Evolutionary conservation across 2,113 vertebrate genomes (phyloP), one percentile per base, ranked within the genome.

Genomic region (Macrotus californicus): DNA sequence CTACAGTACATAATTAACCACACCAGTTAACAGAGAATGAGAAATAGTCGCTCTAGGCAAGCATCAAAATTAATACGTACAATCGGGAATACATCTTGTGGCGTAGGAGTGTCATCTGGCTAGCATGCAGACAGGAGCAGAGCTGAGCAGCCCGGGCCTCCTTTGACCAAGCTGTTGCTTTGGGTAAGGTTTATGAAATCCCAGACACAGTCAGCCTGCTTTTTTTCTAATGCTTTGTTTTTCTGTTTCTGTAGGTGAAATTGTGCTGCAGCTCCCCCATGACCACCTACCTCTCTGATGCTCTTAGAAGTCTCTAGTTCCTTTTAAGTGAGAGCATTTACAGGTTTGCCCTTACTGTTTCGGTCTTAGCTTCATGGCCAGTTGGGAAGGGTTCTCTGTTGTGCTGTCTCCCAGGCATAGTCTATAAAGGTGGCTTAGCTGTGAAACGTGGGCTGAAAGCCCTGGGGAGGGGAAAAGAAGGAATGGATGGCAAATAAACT

Each of bases 1-100:
- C 95, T 96, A 93, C n/a, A 77, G 95, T 94, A 95, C 76, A 96
- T 97, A 97, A 97, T 97, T 97, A 97, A 97, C 83, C 91, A 96
- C 93, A 91, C 83, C 77, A 59, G 95, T 96, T 97, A 94, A 91
- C 91, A 96, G 89, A 97, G 96, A 97, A 96, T 97, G 94, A 95
- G 93, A 94, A 96, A 91, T 29, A 64, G 36, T 96, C 94, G 87
- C 97, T 96, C 80, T 82, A 81, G 95, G 97, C 97, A 95, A 96
- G 89, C 94, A 95, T 93, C 95, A 96, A 94, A 96, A 93, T 96
- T 96, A 97, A 96, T 92, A 81, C 12, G 29, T 82, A 76, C 96
- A 82, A 8, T 34, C 0, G 80, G 95, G 96, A 95, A 84, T 94
- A 81, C 75, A 85, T 89, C 82, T 76, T 94, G 88, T 86, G 15